Percentiles rank a stretch among this genome's conserved stretches.
These are phyloP conservation scores for Bathybates hornii DNA, from an alignment of 2,113 vertebrate species.

Conservation along the genomic window DNA sequence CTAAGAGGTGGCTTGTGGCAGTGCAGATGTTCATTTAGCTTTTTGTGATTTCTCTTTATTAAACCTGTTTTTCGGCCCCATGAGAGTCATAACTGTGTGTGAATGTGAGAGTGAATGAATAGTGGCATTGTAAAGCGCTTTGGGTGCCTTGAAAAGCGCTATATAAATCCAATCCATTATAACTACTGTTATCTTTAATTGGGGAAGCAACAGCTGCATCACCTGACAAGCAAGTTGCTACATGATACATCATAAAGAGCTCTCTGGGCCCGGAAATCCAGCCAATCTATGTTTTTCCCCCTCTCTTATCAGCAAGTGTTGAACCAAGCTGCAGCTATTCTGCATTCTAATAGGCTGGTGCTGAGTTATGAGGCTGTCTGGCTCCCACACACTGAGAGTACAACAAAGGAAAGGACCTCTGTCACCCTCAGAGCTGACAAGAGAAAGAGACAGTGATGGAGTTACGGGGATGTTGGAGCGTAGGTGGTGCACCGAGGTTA, in stretches of 20 bases:
- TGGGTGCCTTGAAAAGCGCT: too few species aligned
- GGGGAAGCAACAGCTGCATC: neutral
- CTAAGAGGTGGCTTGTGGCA: neutral
- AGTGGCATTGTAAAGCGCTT: too few species aligned
- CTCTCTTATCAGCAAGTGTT: neutral
- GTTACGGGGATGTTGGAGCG: neutral
- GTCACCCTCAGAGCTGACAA: neutral
- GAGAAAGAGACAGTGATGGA: neutral
- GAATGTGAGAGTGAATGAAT: too few species aligned
- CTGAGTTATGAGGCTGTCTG: constrained; percentile 50
- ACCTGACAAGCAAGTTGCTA: neutral
- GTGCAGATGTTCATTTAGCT: constrained; percentile 9
- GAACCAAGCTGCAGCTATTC: neutral
- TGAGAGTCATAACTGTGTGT: neutral
- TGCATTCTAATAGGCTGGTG: constrained; percentile 27
- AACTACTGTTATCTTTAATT: neutral
- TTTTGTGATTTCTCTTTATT: neutral
- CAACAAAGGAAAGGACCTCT: constrained; percentile 22
- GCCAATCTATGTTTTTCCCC: neutral
- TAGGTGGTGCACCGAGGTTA: constrained; percentile 24
- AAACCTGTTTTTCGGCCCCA: neutral
- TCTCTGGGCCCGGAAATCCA: neutral
- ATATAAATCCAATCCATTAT: too few species aligned
- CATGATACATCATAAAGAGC: neutral
- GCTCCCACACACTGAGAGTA: neutral